These are phyloP conservation scores for Microtus richardsoni DNA, from an alignment of 2,113 vertebrate species.

Conservation along the genomic window DNA sequence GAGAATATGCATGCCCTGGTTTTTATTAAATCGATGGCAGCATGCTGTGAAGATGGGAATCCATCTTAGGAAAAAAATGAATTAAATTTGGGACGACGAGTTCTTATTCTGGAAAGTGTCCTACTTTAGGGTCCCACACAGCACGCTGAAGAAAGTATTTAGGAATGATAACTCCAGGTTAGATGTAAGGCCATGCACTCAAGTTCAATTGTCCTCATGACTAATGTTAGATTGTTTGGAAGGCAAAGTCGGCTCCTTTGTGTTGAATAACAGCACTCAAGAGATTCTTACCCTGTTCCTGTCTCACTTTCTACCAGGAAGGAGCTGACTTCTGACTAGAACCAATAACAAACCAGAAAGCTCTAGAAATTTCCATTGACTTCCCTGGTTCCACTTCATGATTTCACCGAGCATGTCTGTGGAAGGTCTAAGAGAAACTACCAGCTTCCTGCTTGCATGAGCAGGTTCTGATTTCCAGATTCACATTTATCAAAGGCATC, in stretches of 20 bases:
- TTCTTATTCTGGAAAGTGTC: conserved; percentile 34
- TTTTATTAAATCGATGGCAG: conserved; percentile 72
- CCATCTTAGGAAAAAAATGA: conserved; percentile 20
- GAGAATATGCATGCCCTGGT: conserved; percentile 9
- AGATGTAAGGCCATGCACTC: neutral
- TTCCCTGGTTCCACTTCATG: neutral
- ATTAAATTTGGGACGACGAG: conserved; percentile 48
- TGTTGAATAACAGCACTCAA: neutral
- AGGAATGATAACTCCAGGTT: neutral
- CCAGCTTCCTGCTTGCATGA: neutral
- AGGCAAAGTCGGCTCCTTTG: neutral
- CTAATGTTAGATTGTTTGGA: neutral
- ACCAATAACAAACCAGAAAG: conserved; percentile 9
- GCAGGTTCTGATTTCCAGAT: neutral
- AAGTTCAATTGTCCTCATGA: neutral
- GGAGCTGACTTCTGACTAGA: conserved; percentile 31
- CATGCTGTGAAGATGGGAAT: conserved; percentile 66
- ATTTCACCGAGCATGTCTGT: neutral
- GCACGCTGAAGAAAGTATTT: neutral
- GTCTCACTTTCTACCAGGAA: conserved; percentile 25
- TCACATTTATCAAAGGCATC: neutral
- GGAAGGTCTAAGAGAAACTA: neutral
- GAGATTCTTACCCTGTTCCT: neutral
- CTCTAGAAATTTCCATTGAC: neutral
- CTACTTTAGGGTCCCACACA: neutral